Conservation (phyloP, 2,113 vertebrate species). For the Willisornis vidua region DNA sequence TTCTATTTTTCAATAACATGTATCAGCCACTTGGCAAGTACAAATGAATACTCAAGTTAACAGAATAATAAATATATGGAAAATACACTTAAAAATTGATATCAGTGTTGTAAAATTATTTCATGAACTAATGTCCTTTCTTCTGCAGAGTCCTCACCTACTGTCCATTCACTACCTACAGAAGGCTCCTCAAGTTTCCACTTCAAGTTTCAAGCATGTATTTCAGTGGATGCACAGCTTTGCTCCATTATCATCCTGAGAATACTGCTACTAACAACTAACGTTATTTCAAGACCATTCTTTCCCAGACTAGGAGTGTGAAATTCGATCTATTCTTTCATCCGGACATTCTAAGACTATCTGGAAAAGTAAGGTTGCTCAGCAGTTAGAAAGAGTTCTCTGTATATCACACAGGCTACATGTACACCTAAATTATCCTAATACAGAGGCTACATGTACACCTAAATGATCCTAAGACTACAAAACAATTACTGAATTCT, state of each 20-base stretch:
- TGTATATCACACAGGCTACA: background rate
- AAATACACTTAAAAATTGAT: background rate
- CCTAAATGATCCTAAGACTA: background rate
- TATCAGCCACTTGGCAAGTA: background rate
- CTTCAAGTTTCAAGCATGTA: background rate
- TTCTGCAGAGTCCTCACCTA: background rate
- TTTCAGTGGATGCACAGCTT: background rate
- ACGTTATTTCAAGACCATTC: background rate
- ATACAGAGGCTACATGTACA: background rate
- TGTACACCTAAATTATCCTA: background rate
- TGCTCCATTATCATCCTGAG: background rate
- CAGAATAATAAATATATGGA: background rate
- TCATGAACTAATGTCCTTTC: background rate
- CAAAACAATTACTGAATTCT: background rate
- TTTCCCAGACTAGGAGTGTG: background rate
- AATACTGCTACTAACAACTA: background rate
- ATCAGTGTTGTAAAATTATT: background rate
- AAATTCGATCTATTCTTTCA: background rate
- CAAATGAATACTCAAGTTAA: background rate
- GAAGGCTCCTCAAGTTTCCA: background rate
- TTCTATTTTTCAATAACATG: background rate
- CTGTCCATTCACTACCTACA: background rate
- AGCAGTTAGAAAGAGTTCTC: background rate
- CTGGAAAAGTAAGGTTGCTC: background rate
- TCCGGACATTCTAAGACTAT: background rate